phyloP scores from a whole-genome alignment of 2,797 vertebrate species.

The Trachops cirrhosus region DNA sequence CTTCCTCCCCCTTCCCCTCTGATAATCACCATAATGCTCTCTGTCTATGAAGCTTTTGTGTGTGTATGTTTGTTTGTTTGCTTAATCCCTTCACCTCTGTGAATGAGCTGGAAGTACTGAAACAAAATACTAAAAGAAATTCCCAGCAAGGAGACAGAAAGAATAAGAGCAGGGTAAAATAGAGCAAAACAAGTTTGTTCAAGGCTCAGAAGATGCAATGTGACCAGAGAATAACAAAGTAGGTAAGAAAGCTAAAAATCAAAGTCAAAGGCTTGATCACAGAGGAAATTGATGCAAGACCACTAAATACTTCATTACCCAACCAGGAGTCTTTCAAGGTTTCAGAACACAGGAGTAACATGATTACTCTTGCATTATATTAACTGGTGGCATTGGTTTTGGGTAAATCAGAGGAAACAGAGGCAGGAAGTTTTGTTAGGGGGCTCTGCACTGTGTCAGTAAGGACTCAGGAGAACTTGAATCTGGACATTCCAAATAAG shows the following conservation, averaged over 20 bases:
- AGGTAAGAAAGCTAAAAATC: background rate
- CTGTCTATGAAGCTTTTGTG: background rate
- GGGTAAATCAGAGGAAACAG: background rate
- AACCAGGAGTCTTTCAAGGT: background rate
- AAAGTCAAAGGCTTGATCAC: background rate
- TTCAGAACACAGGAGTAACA: background rate
- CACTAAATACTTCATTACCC: background rate
- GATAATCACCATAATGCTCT: background rate
- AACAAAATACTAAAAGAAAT: background rate
- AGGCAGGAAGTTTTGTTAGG: background rate
- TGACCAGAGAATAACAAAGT: background rate
- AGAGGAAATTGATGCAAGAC: background rate
- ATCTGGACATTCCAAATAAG: background rate
- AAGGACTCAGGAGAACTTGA: background rate
- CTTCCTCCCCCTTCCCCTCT: background rate
- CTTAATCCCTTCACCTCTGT: background rate
- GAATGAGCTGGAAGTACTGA: background rate
- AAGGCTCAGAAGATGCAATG: background rate
- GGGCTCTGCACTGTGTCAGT: background rate
- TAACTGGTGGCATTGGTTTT: background rate
- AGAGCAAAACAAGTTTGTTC: background rate
- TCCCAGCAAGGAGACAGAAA: background rate
- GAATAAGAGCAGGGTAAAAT: background rate
- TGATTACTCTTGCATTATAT: background rate
- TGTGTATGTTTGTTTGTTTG: background rate